Base-by-base conservation (phyloP, 53 echinoderm and acorn worm genomes). In the Hippasteria phrygiana region DNA sequence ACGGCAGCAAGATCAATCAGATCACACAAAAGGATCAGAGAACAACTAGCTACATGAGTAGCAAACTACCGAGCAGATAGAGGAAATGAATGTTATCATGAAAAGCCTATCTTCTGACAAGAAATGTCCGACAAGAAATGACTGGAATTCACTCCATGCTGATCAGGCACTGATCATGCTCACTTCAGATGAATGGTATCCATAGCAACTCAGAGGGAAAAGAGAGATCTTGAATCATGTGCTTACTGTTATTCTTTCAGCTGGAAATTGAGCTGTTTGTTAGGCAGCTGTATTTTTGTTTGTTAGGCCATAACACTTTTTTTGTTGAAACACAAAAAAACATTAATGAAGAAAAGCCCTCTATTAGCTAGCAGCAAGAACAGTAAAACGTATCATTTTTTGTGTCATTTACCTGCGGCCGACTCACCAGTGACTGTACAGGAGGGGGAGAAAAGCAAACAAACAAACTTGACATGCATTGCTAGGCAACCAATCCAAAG, bases 401-500 rank as follows among this genome's bases (percentile, higher is more conserved):
- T 47, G 48, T 91, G 71, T 79, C 36, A 62, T 71, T 91, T 93
- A 93, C 93, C 93, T 93, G 93, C 93, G 42, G 85, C 82, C 36
- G 83, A 88, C 83, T 93, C 93, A 83, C 77, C 93, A 74, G 84
- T 85, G 77, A 88, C 93, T 93, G 88, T 92, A 56, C 40, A 55
- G 83, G 73, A 90, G 63, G 90, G 71, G 63, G 59, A 54, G 73
- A 74, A 82, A 73, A 73, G 46, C 83, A 90, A 71, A 82, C 83
- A 71, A 73, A 72, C 83, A 90, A 71, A 80, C 90, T 66, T 73
- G 81, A 80, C 71, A 73, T 90, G 74, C 90, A 90, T 70, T 86
- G 86, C 70, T 86, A 72, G 17, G 64, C 81, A 78, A 89, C 65
- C 78, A 82, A 64, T 65, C 80, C 55, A 86, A 86, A 86, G 70